Base-by-base conservation (phyloP, 2,888 invertebrate genomes). In the Notodonta dromedarius region DNA sequence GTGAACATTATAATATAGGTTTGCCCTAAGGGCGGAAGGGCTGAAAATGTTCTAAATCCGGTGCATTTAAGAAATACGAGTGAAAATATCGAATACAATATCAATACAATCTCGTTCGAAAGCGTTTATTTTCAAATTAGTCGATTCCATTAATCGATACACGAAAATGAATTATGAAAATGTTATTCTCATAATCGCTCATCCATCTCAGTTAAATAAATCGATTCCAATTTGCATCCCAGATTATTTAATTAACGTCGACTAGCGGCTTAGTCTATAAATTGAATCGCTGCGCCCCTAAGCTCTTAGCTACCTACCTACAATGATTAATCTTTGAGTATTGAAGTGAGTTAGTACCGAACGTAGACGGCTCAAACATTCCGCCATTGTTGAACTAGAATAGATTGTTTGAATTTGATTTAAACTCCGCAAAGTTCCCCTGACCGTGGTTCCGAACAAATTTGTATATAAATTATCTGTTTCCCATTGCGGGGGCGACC, bases 341-440 rank as follows among this genome's bases (percentile, higher is more conserved):
- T 57, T 58, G 42, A 58, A 50, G 16, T 57, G 54, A 60, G 65
- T 58, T 65, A 68, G 66, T 65, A 63, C 56, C 67, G 42, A 65
- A 46, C 35, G 32, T 52, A 5, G 50, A 14, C 51, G 24, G 8
- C 59, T 59, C 35, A 56, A 40, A 44, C 42, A 48, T 59, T 56
- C 51, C n/a, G 5, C 65, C 60, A 69, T 70, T 74, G 67, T 75
- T 62, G 56, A 40, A 42, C 24, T 32, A 11, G 51, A 65, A 70
- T 71, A 59, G 69, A 69, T 69, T 58, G 65, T 48, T 60, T 55
- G 59, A 75, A 68, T 76, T 70, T 67, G 63, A 73, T 70, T 73
- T 65, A 63, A 77, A 74, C 69, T 74, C 69, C 48, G 35, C 57
- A 11, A 71, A 67, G 57, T 67, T 59, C 24, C 32, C 6, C 11